Evolutionary conservation across 1,140 invertebrate species (phyloP).

Genomic region (Mercenaria mercenaria): DNA sequence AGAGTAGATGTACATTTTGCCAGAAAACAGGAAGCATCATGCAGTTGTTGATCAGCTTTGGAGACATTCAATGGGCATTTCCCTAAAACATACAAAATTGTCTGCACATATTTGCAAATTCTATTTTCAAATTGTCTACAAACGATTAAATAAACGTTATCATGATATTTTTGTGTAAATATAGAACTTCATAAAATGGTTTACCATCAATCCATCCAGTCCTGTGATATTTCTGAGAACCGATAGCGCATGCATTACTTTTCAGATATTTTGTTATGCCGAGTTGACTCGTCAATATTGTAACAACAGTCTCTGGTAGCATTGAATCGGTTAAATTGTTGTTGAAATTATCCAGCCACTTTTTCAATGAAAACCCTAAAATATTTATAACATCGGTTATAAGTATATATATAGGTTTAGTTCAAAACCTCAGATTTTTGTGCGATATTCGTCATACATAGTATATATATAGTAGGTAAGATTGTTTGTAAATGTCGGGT

Average conservation of each 20-base stretch:
- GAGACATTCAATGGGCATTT: neutral
- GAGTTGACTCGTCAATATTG: neutral
- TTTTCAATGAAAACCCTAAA: neutral
- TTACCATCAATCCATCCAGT: neutral
- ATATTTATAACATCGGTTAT: no score
- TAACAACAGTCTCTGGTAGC: neutral
- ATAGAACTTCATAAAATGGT: no score
- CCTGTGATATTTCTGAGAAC: neutral
- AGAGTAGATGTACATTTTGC: neutral
- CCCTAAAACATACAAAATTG: neutral
- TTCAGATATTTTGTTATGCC: neutral
- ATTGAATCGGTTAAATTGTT: neutral
- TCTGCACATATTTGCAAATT: no score
- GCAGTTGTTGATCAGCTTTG: neutral
- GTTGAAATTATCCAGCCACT: neutral
- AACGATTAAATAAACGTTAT: no score
- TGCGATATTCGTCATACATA: no score
- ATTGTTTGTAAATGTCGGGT: no score
- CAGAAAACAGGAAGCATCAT: neutral
- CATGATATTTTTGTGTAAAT: no score
- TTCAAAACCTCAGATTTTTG: no score
- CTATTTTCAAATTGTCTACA: no score
- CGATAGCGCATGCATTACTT: neutral
- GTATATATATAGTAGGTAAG: no score
- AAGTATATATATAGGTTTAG: no score